Percentiles rank a stretch among this genome's conserved stretches.
Evolutionary conservation across 2,113 vertebrate species (phyloP).

Genomic region (Pseudorhombus dupliciocellatus): DNA sequence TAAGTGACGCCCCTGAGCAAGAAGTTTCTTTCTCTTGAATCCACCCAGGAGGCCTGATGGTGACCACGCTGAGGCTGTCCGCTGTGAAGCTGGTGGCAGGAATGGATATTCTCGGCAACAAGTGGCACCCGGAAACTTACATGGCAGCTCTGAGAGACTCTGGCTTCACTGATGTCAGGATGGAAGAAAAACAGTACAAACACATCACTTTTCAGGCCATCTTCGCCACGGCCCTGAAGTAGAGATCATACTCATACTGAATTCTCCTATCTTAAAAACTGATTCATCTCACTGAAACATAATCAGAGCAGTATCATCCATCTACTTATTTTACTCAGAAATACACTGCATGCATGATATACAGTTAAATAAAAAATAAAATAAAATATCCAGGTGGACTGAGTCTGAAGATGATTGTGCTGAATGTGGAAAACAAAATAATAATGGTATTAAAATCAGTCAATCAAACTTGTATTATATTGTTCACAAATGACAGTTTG

Average conservation of each 20-base stretch:
- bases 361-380: too few species aligned
- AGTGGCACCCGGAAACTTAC: slow-evolving; percentile 75
- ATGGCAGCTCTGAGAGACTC: slow-evolving; percentile 73
- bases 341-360: not conserved
- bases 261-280: not conserved
- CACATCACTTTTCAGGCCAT: slow-evolving; percentile 71
- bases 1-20: not conserved
- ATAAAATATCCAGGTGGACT: too few species aligned
- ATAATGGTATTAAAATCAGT: too few species aligned
- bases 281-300: not conserved
- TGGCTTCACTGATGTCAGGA: slow-evolving; percentile 74
- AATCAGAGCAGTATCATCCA: not conserved
- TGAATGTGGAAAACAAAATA: too few species aligned
- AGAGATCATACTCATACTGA: not conserved
- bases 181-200: slow-evolving; percentile 65
- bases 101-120: slow-evolving; percentile 53
- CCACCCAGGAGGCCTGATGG: not conserved
- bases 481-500: too few species aligned
- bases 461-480: too few species aligned
- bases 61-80: not conserved
- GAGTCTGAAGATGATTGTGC: too few species aligned
- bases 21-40: not conserved
- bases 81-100: slow-evolving; percentile 5
- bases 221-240: slow-evolving; percentile 71
- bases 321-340: not conserved